phyloP scores from a whole-genome alignment of 2,888 invertebrate species.

The Agrotis segetum region DNA sequence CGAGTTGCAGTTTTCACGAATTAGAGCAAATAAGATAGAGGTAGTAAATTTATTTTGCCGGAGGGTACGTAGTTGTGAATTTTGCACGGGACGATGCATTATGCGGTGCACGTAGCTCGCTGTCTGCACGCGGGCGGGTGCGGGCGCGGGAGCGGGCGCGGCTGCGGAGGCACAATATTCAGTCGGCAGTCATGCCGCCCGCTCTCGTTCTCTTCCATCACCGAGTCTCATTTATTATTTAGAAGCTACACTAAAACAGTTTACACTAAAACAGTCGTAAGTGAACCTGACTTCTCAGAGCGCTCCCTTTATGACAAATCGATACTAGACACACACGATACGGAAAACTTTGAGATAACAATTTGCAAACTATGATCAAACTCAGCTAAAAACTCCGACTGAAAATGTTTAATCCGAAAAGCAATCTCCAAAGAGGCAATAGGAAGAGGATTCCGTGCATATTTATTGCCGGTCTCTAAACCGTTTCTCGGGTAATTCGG shows the following conservation, averaged over 20 bases:
- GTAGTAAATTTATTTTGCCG: slow-evolving; percentile 88
- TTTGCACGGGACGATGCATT: slow-evolving; percentile 87
- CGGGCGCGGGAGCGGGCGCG: slow-evolving; percentile 71
- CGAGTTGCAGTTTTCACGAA: slow-evolving; percentile 83
- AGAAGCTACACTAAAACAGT: slow-evolving; percentile 80
- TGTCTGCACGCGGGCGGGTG: slow-evolving; percentile 82
- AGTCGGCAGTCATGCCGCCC: slow-evolving; percentile 67
- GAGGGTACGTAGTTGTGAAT: slow-evolving; percentile 88
- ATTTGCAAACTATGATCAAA: slow-evolving; percentile 53
- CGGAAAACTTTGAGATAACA: slow-evolving; percentile 52
- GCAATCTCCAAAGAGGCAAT: slow-evolving; percentile 87
- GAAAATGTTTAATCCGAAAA: slow-evolving; percentile 86
- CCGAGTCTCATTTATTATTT: slow-evolving; percentile 87
- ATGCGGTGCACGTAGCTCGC: slow-evolving; percentile 88
- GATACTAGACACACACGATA: slow-evolving; percentile 57
- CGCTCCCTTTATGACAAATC: slow-evolving; percentile 77
- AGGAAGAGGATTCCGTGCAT: slow-evolving; percentile 87
- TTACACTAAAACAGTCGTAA: slow-evolving; percentile 80
- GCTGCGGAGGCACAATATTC: slow-evolving; percentile 74
- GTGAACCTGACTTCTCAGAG: slow-evolving; percentile 77
- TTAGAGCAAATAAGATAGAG: slow-evolving; percentile 89
- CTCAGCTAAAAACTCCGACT: slow-evolving; percentile 66
- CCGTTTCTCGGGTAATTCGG: slow-evolving; percentile 89
- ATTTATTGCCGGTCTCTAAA: slow-evolving; percentile 89
- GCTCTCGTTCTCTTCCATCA: slow-evolving; percentile 81